phyloP scores from a whole-genome alignment of 2,797 vertebrate species.

The Danio jaintianensis region DNA sequence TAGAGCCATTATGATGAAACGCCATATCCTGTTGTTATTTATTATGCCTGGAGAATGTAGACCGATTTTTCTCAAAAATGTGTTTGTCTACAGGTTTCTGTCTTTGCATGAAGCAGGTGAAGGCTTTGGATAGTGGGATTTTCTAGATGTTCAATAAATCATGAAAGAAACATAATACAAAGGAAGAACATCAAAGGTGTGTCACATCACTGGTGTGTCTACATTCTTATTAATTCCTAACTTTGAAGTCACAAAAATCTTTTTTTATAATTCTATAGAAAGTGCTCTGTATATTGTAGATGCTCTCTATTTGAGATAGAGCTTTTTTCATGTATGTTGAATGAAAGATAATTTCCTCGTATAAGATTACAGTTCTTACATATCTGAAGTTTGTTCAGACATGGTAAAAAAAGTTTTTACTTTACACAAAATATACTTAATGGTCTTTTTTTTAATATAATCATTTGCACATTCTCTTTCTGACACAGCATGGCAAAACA shows the following conservation, averaged over 20 bases:
- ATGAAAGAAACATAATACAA: conserved; percentile 65
- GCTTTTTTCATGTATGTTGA: conserved; percentile 12
- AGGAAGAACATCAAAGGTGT: conserved; percentile 73
- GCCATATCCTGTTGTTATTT: conserved; percentile 16
- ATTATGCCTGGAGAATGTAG: conserved; percentile 14
- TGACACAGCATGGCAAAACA: conserved; percentile 9
- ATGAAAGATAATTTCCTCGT: conserved; percentile 24
- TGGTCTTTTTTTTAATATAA: conserved; percentile 8
- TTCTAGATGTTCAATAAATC: conserved; percentile 68
- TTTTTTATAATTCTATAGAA: conserved; percentile 12
- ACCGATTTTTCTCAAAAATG: conserved; percentile 16
- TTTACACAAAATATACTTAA: neutral
- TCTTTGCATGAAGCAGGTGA: conserved; percentile 42
- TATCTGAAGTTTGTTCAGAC: neutral
- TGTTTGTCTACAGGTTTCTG: conserved; percentile 16
- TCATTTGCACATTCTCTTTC: neutral
- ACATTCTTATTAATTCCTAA: conserved; percentile 73
- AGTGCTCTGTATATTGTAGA: conserved; percentile 27
- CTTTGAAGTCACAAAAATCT: conserved; percentile 73
- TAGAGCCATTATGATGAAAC: conserved; percentile 37
- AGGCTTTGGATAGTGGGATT: conserved; percentile 54
- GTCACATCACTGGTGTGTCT: conserved; percentile 69
- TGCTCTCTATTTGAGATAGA: conserved; percentile 5
- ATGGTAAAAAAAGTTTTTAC: neutral
- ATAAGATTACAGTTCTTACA: neutral